These are phyloP conservation scores for Etheostoma spectabile DNA, from an alignment of 2,113 vertebrate species.

Conservation along the genomic window DNA sequence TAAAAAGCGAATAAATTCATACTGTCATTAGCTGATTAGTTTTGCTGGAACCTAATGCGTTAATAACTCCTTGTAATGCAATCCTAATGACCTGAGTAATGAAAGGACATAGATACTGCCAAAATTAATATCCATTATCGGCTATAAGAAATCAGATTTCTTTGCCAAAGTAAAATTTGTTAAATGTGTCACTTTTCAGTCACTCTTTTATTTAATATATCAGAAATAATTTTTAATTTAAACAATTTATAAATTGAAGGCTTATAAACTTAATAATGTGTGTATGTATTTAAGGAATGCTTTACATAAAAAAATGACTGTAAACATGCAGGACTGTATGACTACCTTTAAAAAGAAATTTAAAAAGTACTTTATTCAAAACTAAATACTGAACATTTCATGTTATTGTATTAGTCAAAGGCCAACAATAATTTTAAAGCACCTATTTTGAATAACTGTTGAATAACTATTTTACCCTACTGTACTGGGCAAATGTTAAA, in stretches of 20 bases:
- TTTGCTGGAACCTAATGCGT: background rate
- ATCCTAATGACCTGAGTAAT: background rate
- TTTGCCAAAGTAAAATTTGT: background rate
- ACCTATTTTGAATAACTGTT: background rate
- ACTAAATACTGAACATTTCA: background rate
- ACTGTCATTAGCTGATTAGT: slow-evolving; percentile 2
- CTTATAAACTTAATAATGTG: background rate
- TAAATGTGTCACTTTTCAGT: background rate
- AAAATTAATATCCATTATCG: background rate
- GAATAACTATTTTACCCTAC: background rate
- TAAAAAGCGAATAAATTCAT: slow-evolving; percentile 1
- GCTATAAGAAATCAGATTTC: background rate
- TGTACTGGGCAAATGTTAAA: slow-evolving; percentile 39
- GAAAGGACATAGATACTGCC: background rate
- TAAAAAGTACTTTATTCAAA: background rate
- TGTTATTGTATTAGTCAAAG: background rate
- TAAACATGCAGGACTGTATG: background rate
- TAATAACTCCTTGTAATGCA: background rate
- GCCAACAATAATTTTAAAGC: background rate
- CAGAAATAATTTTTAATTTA: background rate
- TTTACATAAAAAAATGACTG: background rate
- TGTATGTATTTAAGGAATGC: background rate
- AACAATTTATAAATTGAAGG: background rate
- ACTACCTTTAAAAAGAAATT: background rate
- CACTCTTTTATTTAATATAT: background rate